Percentiles rank a stretch among this genome's conserved stretches.
These are phyloP conservation scores for Sesamia inferens DNA, from an alignment of 2,888 invertebrate genomes.

Conservation along the genomic window DNA sequence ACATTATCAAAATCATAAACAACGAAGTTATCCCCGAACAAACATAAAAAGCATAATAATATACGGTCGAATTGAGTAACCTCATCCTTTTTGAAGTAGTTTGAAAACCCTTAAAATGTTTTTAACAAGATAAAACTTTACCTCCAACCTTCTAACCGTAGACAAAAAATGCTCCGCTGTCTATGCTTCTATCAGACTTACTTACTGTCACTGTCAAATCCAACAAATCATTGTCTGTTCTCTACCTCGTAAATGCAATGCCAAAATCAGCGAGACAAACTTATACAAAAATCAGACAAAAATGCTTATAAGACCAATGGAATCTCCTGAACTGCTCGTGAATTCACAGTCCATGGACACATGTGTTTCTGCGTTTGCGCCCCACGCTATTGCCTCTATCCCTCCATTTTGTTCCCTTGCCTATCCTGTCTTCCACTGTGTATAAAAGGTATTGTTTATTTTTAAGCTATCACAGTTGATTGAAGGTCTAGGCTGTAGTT, in stretches of 20 bases:
- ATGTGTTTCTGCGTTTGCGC: constrained; percentile 80
- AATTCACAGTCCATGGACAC: constrained; percentile 58
- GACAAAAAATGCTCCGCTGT: too few species aligned
- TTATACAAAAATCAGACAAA: constrained; percentile 39
- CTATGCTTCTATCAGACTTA: neutral
- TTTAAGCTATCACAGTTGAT: neutral
- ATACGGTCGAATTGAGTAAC: too few species aligned
- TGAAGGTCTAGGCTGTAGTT: neutral
- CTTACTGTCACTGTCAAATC: constrained; percentile 21
- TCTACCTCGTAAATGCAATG: constrained; percentile 19
- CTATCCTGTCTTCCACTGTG: constrained; percentile 77
- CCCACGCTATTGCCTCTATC: constrained; percentile 73
- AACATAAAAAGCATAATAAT: too few species aligned
- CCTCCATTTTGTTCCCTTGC: constrained; percentile 74
- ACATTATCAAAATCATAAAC: too few species aligned
- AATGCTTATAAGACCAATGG: constrained; percentile 36
- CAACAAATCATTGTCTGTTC: neutral
- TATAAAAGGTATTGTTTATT: constrained; percentile 14
- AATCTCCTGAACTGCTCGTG: neutral
- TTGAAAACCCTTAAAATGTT: neutral
- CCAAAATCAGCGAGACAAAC: constrained; percentile 13
- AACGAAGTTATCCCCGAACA: too few species aligned
- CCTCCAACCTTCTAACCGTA: too few species aligned
- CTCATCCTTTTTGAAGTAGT: too few species aligned
- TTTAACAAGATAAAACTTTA: too few species aligned